Conservation (phyloP, 2,113 vertebrate species). For the Sprattus sprattus region DNA sequence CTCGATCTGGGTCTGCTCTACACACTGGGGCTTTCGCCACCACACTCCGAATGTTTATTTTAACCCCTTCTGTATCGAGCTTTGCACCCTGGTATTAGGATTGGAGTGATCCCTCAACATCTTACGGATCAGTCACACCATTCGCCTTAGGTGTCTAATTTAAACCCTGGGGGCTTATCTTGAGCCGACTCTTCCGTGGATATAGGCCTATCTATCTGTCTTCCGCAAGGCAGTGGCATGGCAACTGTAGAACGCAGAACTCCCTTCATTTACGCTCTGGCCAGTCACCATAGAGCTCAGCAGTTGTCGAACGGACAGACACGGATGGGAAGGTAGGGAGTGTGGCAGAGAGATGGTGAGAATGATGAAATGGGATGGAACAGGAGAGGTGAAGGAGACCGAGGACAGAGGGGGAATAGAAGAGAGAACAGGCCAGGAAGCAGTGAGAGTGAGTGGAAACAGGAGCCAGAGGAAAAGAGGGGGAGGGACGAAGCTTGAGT, state of each 20-base stretch:
- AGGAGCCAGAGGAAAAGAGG: conserved; percentile 11
- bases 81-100: not conserved
- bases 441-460: not conserved
- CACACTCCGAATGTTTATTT: conserved; percentile 15
- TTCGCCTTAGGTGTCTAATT: conserved; percentile 26
- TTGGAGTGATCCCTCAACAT: not conserved
- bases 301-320: not conserved
- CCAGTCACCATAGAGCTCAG: not conserved
- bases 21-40: not conserved
- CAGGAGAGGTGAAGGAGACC: not conserved
- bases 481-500: not conserved
- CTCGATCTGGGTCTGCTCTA: not conserved
- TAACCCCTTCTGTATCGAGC: not conserved
- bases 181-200: not conserved
- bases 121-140: not conserved
- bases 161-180: conserved; percentile 1
- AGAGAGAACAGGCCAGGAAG: not conserved
- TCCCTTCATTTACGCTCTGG: not conserved
- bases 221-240: not conserved
- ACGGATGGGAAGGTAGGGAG: not conserved
- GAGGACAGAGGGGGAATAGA: not conserved
- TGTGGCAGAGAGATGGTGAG: not conserved
- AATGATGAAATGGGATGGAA: not conserved
- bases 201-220: not conserved
- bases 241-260: conserved; percentile 8